Evolutionary conservation across 2,113 vertebrate species (phyloP).

Genomic region (cat (Felis catus)): F.catus_Fca126_mat1.0 CM031412.1:79784001-79784500

Average conservation of each 20-base stretch:
- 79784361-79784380: neutral
- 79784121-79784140: neutral
- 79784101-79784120: neutral
- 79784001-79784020: no score
- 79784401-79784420: neutral
- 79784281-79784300: neutral
- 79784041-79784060: neutral
- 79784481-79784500: no score
- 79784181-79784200: neutral
- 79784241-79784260: neutral
- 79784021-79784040: accelerated
- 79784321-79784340: neutral
- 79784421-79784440: no score
- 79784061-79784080: neutral
- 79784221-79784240: neutral
- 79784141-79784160: neutral
- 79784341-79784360: neutral
- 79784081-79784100: neutral
- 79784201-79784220: neutral
- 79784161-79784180: neutral
- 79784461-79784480: no score
- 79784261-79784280: neutral
- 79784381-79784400: neutral
- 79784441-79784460: no score
- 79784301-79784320: neutral